These are phyloP conservation scores for Gambusia affinis DNA, from an alignment of 2,113 vertebrate genomes.

Conservation along the genomic window DNA sequence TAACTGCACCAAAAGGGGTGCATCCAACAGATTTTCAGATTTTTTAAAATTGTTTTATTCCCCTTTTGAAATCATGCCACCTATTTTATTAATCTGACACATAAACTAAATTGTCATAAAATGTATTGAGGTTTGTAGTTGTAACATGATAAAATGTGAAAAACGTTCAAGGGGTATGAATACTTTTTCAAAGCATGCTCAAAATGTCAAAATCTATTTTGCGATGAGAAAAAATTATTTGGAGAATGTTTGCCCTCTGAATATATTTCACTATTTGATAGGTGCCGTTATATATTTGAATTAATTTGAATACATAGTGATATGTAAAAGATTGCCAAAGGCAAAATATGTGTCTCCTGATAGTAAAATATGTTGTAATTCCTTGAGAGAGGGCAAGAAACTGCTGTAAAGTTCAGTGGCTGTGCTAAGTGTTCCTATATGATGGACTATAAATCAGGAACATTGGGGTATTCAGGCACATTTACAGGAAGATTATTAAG, in stretches of 20 bases:
- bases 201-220: background rate
- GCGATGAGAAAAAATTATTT: background rate
- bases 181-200: background rate
- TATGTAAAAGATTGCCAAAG: constrained; percentile 14
- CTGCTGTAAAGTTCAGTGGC: background rate
- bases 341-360: background rate
- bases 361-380: background rate
- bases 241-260: background rate
- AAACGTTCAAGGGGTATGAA: background rate
- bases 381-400: background rate
- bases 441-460: background rate
- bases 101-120: background rate
- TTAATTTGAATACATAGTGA: background rate
- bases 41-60: background rate
- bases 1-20: background rate
- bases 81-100: no score
- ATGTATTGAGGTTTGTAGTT: background rate
- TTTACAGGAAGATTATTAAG: background rate
- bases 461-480: background rate
- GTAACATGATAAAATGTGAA: background rate
- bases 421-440: background rate
- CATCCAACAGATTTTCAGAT: background rate
- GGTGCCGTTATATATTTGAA: background rate
- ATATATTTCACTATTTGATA: background rate
- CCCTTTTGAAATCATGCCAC: no score